Percentiles rank a stretch among this genome's conserved stretches.
These are phyloP conservation scores for Macrochelys suwanniensis DNA, from an alignment of 2,797 vertebrate genomes.

Conservation along the genomic window DNA sequence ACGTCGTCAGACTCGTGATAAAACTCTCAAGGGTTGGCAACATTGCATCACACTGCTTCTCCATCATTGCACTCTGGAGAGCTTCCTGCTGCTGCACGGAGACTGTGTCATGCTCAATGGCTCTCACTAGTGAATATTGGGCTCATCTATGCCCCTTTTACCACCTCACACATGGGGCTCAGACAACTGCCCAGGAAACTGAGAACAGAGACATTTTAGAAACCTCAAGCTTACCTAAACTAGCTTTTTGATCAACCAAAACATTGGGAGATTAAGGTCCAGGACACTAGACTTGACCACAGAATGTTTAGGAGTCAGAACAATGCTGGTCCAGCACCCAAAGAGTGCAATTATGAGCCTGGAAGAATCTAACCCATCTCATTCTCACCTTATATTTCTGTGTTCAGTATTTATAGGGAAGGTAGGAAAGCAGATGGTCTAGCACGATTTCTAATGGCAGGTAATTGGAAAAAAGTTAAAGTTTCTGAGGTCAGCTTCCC, in stretches of 20 bases:
- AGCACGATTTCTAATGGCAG: neutral
- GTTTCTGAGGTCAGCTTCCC: neutral
- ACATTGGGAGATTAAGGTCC: neutral
- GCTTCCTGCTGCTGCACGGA: neutral
- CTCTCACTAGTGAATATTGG: neutral
- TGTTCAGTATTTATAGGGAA: neutral
- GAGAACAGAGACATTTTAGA: neutral
- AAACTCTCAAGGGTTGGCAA: neutral
- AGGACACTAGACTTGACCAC: neutral
- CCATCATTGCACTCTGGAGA: neutral
- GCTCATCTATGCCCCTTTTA: neutral
- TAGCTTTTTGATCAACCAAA: neutral
- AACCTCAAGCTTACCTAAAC: neutral
- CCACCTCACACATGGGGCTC: neutral
- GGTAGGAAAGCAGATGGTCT: neutral
- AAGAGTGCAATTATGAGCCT: neutral
- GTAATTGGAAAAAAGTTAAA: neutral
- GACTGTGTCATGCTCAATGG: neutral
- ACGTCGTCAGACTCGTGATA: neutral
- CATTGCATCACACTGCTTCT: neutral
- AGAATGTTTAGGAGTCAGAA: neutral
- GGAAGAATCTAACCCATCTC: neutral
- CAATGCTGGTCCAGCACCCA: neutral
- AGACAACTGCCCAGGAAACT: neutral
- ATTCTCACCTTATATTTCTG: neutral